phyloP scores from a whole-genome alignment of 2,888 invertebrate species.

The Nebria salina region DNA sequence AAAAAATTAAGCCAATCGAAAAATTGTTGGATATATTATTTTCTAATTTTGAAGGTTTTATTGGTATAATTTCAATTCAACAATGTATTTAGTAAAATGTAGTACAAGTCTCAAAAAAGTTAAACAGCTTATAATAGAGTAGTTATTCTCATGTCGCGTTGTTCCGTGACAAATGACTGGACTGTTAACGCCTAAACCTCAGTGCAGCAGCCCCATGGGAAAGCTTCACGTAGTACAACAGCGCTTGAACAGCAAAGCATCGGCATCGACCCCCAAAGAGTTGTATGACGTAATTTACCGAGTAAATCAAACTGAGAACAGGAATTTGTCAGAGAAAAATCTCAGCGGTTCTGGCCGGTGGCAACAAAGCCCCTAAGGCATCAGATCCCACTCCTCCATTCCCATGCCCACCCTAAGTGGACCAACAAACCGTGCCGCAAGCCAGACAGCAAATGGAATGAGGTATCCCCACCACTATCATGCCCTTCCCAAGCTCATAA shows the following conservation, averaged over 20 bases:
- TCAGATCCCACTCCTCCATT: background rate
- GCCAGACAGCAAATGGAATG: constrained; percentile 22
- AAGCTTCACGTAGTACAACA: constrained; percentile 19
- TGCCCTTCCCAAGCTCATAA: constrained; percentile 13
- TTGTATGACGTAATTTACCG: constrained; percentile 43
- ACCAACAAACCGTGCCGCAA: constrained; percentile 51
- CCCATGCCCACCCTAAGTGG: constrained; percentile 23
- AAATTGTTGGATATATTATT: too few relatives aligned
- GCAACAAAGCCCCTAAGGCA: constrained; percentile 3
- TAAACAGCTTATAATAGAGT: background rate
- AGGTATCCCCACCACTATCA: background rate
- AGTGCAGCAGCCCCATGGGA: background rate
- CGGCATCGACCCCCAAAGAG: constrained; percentile 10
- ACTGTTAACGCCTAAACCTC: constrained; percentile 27
- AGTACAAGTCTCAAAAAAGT: background rate
- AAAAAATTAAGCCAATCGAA: too few relatives aligned
- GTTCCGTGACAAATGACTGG: constrained; percentile 34
- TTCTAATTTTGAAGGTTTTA: background rate
- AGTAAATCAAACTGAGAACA: constrained; percentile 47
- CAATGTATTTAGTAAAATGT: background rate
- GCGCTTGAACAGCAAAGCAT: background rate
- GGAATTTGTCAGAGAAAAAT: constrained; percentile 47
- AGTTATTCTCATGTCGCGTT: background rate
- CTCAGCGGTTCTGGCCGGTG: constrained; percentile 15
- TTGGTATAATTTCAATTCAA: background rate